Evolutionary conservation across 2,113 vertebrate genomes (phyloP), one percentile per base, ranked within the genome.

Genomic region (Nothocercus nigrocapillus): DNA sequence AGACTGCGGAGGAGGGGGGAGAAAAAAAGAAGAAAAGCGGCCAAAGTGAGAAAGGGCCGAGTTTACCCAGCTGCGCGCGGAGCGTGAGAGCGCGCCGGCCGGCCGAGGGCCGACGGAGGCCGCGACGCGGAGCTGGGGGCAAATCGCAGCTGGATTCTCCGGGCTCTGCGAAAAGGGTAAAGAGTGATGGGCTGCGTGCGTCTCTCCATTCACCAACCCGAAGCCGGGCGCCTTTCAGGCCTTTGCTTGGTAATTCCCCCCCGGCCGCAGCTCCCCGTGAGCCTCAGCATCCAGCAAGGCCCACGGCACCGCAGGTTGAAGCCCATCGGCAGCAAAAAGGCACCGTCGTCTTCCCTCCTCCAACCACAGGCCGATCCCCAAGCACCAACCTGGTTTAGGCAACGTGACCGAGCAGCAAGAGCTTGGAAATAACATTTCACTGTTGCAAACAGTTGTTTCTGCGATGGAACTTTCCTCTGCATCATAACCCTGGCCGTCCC

Each of bases 221-320:
- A 20, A 21, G 2, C 40, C 82, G 86, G 25, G 86, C 89, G 36
- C 59, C 4, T 1, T 61, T 83, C 44, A 70, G 18, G 70, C 78
- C 72, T 47, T 49, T 1, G 2, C 74, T 6, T 1, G 1, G 0
- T 1, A 10, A 51, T 7, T 53, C 19, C 36, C 47, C 68, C 8
- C 0, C 7, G 9, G 3, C 45, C 61, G 75, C 79, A 69, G 70
- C 47, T 70, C 85, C 72, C 2, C 0, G 22, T 36, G 66, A 67
- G 20, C 44, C 64, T 58, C 68, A 19, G 1, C 5, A 1, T 19
- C 58, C 0, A 0, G 10, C 20, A 62, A 63, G 38, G 40, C 5
- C 17, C n/a, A 62, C 30, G 34, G 72, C 38, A 9, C 45, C 11
- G 36, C 2, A 1, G 54, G 19, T 1, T 20, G 44, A 34, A 28